phyloP scores from a whole-genome alignment of 2,888 invertebrate genomes.

The Anthophora plumipes region DNA sequence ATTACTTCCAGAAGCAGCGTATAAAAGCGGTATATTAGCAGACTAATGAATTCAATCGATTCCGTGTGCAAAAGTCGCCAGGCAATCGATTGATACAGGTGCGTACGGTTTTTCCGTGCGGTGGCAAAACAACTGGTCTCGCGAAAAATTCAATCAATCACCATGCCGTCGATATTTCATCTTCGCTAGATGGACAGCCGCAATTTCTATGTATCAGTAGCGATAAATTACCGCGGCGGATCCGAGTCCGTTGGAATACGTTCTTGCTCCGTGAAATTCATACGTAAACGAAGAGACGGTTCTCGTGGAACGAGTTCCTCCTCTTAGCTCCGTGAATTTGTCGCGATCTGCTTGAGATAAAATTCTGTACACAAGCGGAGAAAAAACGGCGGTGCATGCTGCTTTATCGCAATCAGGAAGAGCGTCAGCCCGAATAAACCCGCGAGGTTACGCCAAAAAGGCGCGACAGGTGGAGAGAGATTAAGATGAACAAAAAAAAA shows the following conservation, averaged over 20 bases:
- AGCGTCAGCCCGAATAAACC: conserved; percentile 42
- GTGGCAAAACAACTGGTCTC: conserved; percentile 10
- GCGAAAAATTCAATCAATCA: conserved; percentile 55
- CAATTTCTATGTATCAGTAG: conserved; percentile 44
- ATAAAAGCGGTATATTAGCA: background rate
- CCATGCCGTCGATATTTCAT: conserved; percentile 44
- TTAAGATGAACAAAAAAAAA: background rate
- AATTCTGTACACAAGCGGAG: conserved; percentile 26
- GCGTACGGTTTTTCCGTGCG: conserved; percentile 19
- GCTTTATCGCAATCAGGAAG: conserved; percentile 50
- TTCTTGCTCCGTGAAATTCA: conserved; percentile 28
- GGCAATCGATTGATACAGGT: conserved; percentile 20
- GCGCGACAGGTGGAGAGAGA: conserved; percentile 50
- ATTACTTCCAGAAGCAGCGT: too few species aligned
- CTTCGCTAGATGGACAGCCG: conserved; percentile 45
- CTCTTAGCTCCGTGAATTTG: conserved; percentile 35
- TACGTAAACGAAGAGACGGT: conserved; percentile 42
- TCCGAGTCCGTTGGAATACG: conserved; percentile 11
- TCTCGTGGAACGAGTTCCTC: conserved; percentile 23
- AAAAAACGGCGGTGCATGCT: conserved; percentile 36
- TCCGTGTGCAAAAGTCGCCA: background rate
- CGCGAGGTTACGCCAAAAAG: conserved; percentile 35
- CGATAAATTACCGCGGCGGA: conserved; percentile 42
- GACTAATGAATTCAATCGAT: background rate
- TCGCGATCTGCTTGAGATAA: conserved; percentile 52